phyloP scores from a whole-genome alignment of 1,140 invertebrate genomes.

The Sarcophaga peregrina region DNA sequence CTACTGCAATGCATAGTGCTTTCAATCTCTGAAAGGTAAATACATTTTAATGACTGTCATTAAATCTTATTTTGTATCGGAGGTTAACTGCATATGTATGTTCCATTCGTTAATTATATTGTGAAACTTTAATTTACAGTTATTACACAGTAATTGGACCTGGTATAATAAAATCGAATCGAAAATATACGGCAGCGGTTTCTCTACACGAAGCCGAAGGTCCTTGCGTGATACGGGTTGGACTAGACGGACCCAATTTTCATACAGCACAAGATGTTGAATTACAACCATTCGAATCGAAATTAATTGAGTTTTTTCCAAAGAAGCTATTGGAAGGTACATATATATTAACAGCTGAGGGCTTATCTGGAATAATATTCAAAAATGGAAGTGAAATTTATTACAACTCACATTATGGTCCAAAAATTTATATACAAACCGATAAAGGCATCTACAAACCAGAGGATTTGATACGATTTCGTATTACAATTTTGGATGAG shows the following conservation, averaged over 20 bases:
- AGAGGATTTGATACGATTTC: slow-evolving; percentile 78
- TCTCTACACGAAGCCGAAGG: slow-evolving; percentile 72
- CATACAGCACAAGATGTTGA: slow-evolving; percentile 70
- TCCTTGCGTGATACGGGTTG: slow-evolving; percentile 77
- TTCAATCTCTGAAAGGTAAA: neutral
- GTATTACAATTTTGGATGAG: slow-evolving; percentile 85
- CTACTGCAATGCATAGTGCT: neutral
- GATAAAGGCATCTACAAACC: slow-evolving; percentile 87
- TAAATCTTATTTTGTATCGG: too few species aligned
- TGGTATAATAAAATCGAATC: slow-evolving; percentile 82
- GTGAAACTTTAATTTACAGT: slow-evolving; percentile 61
- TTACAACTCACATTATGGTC: slow-evolving; percentile 74
- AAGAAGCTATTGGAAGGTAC: slow-evolving; percentile 78
- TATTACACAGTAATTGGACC: slow-evolving; percentile 85
- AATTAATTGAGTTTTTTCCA: slow-evolving; percentile 72
- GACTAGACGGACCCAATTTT: slow-evolving; percentile 73
- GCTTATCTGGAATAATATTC: slow-evolving; percentile 81
- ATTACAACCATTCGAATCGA: slow-evolving; percentile 76
- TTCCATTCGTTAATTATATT: too few species aligned
- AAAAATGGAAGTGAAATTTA: slow-evolving; percentile 73
- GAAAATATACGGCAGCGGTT: slow-evolving; percentile 84
- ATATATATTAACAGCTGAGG: slow-evolving; percentile 80
- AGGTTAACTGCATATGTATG: too few species aligned
- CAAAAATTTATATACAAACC: slow-evolving; percentile 64
- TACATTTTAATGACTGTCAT: neutral